Evolutionary conservation across 2,797 vertebrate genomes (phyloP).

Genomic region (Centropyge bicolor): DNA sequence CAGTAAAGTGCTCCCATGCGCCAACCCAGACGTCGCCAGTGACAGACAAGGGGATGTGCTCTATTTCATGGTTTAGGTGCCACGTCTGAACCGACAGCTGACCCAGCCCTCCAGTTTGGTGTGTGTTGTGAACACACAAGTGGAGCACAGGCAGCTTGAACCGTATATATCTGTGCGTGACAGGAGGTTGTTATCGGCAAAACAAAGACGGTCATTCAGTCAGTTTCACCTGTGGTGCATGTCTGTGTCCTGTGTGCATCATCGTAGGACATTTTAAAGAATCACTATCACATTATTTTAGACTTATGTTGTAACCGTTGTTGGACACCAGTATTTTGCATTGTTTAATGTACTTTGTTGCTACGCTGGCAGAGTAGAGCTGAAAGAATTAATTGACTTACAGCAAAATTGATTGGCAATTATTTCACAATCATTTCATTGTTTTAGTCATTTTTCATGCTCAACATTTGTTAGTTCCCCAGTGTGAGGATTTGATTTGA

Average conservation of each 20-base stretch:
- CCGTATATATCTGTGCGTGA: constrained; percentile 31
- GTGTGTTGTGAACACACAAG: constrained; percentile 45
- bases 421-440: not conserved
- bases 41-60: constrained; percentile 55
- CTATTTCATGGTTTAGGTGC: constrained; percentile 57
- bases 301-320: not conserved
- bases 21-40: constrained; percentile 44
- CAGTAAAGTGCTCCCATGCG: constrained; percentile 51
- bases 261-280: not conserved
- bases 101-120: constrained; percentile 34
- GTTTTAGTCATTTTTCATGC: not conserved
- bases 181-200: constrained; percentile 32
- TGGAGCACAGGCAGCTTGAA: constrained; percentile 28
- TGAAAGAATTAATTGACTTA: not conserved
- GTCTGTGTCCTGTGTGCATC: not conserved
- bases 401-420: not conserved
- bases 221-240: constrained; percentile 31
- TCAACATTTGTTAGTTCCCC: not conserved
- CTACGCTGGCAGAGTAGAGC: not conserved
- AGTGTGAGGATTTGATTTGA: not conserved
- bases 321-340: not conserved
- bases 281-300: not conserved
- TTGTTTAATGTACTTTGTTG: not conserved
- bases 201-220: constrained; percentile 36
- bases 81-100: constrained; percentile 69